Conservation (phyloP, 2,888 invertebrate species). For the Ophion obscuratus region DNA sequence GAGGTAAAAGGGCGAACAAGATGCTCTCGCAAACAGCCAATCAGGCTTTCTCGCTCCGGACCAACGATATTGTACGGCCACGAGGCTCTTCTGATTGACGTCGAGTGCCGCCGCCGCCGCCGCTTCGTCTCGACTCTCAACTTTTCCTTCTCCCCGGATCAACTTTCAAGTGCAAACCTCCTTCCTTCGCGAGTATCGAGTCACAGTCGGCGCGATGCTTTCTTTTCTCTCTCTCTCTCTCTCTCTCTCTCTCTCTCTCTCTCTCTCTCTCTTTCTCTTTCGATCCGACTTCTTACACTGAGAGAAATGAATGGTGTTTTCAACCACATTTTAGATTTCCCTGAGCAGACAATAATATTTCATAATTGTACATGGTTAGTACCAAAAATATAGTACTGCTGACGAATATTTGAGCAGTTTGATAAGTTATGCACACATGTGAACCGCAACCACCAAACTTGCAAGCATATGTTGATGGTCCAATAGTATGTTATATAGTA, state of each 20-base stretch:
- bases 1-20: constrained; percentile 32
- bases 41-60: constrained; percentile 13
- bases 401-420: too few relatives aligned
- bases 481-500: too few relatives aligned
- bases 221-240: constrained; percentile 7
- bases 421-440: too few relatives aligned
- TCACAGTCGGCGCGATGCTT: background rate
- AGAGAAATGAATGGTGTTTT: background rate
- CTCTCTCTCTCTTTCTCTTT: background rate
- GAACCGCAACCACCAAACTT: too few relatives aligned
- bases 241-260: background rate
- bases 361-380: too few relatives aligned
- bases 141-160: constrained; percentile 20
- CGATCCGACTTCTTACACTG: too few relatives aligned
- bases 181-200: constrained; percentile 23
- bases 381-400: too few relatives aligned
- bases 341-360: too few relatives aligned
- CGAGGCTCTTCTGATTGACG: constrained; percentile 56
- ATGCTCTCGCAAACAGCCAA: constrained; percentile 5
- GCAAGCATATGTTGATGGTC: too few relatives aligned
- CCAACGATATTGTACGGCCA: constrained; percentile 12
- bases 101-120: constrained; percentile 50
- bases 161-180: constrained; percentile 13
- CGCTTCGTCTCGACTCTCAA: constrained; percentile 22
- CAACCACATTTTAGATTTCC: background rate